These are phyloP conservation scores for Teleiodes luculella DNA, from an alignment of 2,888 invertebrate species.

Conservation along the genomic window DNA sequence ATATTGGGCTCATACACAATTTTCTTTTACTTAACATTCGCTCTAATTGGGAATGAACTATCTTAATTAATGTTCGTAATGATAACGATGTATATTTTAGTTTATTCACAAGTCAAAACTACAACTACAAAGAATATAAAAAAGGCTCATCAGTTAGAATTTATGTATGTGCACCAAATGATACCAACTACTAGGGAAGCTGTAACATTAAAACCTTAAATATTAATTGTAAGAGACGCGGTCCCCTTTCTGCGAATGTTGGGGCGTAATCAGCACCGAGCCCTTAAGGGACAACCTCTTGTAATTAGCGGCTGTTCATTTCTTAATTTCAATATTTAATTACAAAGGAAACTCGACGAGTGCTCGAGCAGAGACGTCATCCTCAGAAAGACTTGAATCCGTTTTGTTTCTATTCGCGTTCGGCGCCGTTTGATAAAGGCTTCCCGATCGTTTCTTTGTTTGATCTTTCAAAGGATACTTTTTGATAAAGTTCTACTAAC, in stretches of 20 bases:
- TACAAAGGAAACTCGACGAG: slow-evolving; percentile 79
- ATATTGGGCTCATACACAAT: neutral
- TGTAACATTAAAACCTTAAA: slow-evolving; percentile 63
- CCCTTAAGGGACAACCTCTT: slow-evolving; percentile 77
- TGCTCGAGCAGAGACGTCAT: slow-evolving; percentile 73
- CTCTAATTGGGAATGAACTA: too few relatives aligned
- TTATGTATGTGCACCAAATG: neutral
- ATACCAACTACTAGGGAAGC: slow-evolving; percentile 17
- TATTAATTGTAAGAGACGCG: slow-evolving; percentile 64
- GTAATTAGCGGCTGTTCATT: slow-evolving; percentile 80
- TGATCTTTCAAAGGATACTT: slow-evolving; percentile 55
- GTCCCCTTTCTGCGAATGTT: slow-evolving; percentile 62
- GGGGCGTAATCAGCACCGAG: slow-evolving; percentile 60
- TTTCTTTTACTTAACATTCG: too few relatives aligned
- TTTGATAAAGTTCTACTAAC: slow-evolving; percentile 24
- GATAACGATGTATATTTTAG: too few relatives aligned
- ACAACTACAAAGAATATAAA: too few relatives aligned
- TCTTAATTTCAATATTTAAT: slow-evolving; percentile 81
- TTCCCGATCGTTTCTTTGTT: slow-evolving; percentile 62
- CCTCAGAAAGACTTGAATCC: slow-evolving; percentile 69
- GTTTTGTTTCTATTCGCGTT: slow-evolving; percentile 69
- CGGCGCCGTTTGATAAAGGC: slow-evolving; percentile 55
- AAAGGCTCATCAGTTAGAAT: too few relatives aligned
- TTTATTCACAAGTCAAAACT: too few relatives aligned
- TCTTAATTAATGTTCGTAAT: too few relatives aligned